Conservation (phyloP, 1,140 invertebrate genomes). For the Amphibalanus amphitrite region DNA sequence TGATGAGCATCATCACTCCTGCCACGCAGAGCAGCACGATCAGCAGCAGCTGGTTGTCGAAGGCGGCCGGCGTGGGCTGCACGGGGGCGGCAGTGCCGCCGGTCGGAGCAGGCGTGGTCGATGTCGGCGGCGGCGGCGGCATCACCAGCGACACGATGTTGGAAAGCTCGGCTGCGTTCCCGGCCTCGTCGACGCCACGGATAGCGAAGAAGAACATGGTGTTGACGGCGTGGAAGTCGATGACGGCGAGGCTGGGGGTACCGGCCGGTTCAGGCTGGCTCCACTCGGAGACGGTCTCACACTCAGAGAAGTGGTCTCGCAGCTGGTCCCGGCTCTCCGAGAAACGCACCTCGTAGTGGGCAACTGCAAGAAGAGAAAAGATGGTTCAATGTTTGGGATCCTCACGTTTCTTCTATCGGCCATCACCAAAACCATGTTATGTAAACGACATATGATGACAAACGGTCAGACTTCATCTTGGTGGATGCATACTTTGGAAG, state of each 20-base stretch:
- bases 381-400: too few species aligned
- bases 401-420: too few species aligned
- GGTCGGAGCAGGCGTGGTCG: background rate
- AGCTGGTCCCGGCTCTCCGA: background rate
- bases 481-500: too few species aligned
- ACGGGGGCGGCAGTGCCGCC: background rate
- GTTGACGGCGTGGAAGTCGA: background rate
- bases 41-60: too few species aligned
- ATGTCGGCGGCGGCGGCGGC: background rate
- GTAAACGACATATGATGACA: too few species aligned
- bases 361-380: background rate
- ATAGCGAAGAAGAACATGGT: background rate
- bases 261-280: conserved; percentile 12
- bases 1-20: background rate
- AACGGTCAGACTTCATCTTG: too few species aligned
- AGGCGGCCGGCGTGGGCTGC: background rate
- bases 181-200: background rate
- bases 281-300: background rate
- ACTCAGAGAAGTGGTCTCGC: background rate
- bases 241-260: background rate
- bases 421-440: too few species aligned
- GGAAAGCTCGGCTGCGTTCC: background rate
- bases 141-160: background rate
- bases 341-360: conserved; percentile 1
- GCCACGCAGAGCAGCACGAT: too few species aligned